Evolutionary conservation across 2,888 invertebrate species (phyloP), one percentile per base, ranked within the genome.

Genomic region (Heliconius ismenius): DNA sequence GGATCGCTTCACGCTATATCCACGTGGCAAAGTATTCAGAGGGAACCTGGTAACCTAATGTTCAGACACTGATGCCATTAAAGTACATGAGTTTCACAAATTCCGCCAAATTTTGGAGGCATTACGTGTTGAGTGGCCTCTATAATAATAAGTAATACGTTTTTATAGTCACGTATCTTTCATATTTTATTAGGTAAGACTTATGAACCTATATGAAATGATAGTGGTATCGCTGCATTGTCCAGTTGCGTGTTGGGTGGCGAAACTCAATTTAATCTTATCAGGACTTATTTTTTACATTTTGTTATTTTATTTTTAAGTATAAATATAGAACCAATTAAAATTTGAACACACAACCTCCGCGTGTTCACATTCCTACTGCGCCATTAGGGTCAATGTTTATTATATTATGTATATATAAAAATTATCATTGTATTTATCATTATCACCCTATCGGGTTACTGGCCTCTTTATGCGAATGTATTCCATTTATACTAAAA

Each of bases 401-500:
- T 70, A 24, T 36, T 32, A 63, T 64, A 64, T 69, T 70, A 26
- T 54, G 13, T 11, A 54, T n/a, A 54, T 54, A n/a, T 21, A 54
- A 54, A 21, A 54, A 54, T 54, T 65, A 76, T 72, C 39, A 32
- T 70, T 32, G 54, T 75, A 76, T 26, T 58, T 70, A 76, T 76
- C 76, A 28, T 72, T 72, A 72, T 76, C 76, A 60, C 72, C 72
- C 39, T 65, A 72, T 76, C 76, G 39, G 76, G 76, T 76, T 72
- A 72, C 58, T 76, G 76, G 72, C 76, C 76, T 76, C 76, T 76
- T 54, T 72, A 76, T 76, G 72, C 70, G 76, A 76, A 65, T 72
- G 58, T 76, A 64, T 54, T 28, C 60, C n/a, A 62, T 54, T 62
- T n/a, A 62, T 49, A 43, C 11, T 39, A 62, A 69, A 69, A 60